Evolutionary conservation across 2,888 invertebrate genomes (phyloP).

Genomic region (Cinara cedri): DNA sequence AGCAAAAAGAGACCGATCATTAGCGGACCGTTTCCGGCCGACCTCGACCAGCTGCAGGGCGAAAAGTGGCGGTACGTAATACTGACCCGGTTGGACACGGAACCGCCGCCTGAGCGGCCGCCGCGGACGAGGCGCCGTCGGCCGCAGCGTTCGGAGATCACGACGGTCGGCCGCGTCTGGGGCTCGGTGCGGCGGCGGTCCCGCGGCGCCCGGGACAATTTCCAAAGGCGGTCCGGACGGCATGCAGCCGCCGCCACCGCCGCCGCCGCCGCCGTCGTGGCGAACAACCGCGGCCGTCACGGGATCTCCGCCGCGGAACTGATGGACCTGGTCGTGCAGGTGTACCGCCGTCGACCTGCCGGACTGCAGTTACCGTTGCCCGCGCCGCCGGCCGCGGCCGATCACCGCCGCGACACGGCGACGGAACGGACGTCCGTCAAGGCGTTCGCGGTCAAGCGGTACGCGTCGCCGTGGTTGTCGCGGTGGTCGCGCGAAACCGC

Average conservation of each 20-base stretch:
- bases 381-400: not conserved
- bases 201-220: not conserved
- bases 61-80: constrained; percentile 53
- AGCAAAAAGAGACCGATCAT: constrained; percentile 24
- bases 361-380: not conserved
- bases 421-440: not conserved
- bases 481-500: too few species aligned
- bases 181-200: constrained; percentile 6
- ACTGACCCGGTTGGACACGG: constrained; percentile 44
- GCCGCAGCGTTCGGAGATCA: not conserved
- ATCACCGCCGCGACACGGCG: not conserved
- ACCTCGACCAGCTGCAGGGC: constrained; percentile 36
- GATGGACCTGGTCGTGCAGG: not conserved
- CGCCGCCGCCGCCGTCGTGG: not conserved
- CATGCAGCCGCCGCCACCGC: not conserved
- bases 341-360: not conserved
- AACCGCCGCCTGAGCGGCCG: constrained; percentile 31
- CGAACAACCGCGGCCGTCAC: too few species aligned
- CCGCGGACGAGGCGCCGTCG: constrained; percentile 17
- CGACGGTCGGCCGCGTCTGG: not conserved
- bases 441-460: not conserved
- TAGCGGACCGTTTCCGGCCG: constrained; percentile 44
- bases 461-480: too few species aligned
- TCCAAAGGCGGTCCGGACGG: not conserved
- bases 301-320: not conserved